Conservation (phyloP, 2,888 invertebrate genomes). For the Orthosia cruda region DNA sequence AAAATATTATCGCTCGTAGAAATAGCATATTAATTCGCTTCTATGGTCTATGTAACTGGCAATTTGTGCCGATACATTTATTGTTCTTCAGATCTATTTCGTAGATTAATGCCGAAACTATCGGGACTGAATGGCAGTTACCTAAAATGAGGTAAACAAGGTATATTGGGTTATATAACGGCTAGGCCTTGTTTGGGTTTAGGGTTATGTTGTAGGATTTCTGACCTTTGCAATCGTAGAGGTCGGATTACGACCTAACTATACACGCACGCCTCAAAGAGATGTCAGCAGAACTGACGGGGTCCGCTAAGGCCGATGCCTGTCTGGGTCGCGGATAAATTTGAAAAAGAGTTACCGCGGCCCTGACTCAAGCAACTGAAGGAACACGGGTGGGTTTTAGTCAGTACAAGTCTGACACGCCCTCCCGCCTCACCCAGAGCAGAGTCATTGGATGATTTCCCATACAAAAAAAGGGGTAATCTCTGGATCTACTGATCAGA, state of each 20-base stretch:
- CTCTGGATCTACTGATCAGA: too few species aligned
- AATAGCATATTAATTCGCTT: neutral
- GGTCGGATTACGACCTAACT: neutral
- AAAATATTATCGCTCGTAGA: too few species aligned
- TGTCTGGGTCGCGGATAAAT: too few species aligned
- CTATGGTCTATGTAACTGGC: constrained; percentile 24
- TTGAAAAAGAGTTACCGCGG: too few species aligned
- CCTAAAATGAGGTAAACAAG: constrained; percentile 31
- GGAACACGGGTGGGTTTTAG: too few species aligned
- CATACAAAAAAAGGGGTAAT: too few species aligned
- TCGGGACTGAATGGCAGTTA: constrained; percentile 35
- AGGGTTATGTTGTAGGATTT: neutral
- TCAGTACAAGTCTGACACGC: too few species aligned
- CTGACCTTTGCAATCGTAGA: neutral
- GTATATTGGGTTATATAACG: constrained; percentile 21
- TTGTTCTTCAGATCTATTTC: constrained; percentile 58
- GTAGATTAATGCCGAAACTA: constrained; percentile 63
- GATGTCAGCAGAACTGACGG: too few species aligned
- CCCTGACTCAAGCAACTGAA: too few species aligned
- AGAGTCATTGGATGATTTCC: too few species aligned
- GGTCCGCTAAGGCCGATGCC: too few species aligned
- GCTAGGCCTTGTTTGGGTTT: neutral
- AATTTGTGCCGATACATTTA: constrained; percentile 65
- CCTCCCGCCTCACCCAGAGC: too few species aligned
- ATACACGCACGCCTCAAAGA: neutral